phyloP scores from a whole-genome alignment of 2,888 invertebrate species.

The Cotesia congregata region DNA sequence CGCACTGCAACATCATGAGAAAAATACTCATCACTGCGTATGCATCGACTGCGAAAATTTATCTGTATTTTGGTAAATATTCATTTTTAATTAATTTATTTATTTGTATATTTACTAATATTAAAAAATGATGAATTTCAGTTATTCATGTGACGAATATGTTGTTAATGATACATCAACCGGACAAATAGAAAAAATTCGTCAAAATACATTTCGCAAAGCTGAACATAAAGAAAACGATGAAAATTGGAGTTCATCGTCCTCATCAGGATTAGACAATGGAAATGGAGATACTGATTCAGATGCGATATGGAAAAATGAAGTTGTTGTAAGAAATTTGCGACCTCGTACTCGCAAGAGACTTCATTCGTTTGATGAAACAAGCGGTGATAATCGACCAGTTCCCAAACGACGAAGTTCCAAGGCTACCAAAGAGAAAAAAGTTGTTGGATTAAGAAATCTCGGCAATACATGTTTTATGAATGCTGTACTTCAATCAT shows the following conservation, averaged over 20 bases:
- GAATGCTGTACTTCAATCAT: constrained; percentile 87
- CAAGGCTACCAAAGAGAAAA: constrained; percentile 75
- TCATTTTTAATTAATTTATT: background rate
- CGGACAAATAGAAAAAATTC: constrained; percentile 74
- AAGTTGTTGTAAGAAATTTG: constrained; percentile 74
- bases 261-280: constrained; percentile 59
- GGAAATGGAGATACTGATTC: constrained; percentile 63
- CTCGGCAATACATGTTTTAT: constrained; percentile 89
- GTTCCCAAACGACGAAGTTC: constrained; percentile 64
- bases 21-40: constrained; percentile 77
- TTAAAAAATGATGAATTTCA: background rate
- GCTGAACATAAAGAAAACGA: constrained; percentile 65
- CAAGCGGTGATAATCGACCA: constrained; percentile 72
- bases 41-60: constrained; percentile 83
- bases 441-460: constrained; percentile 82
- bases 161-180: constrained; percentile 79
- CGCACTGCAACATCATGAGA: constrained; percentile 79
- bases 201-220: constrained; percentile 67
- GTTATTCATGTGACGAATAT: constrained; percentile 86
- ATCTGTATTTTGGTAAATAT: constrained; percentile 81
- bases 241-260: constrained; percentile 63
- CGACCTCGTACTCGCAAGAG: constrained; percentile 76
- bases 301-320: constrained; percentile 68
- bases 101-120: constrained; percentile 2
- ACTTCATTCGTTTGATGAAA: constrained; percentile 74